Base-by-base conservation (phyloP, 2,113 vertebrate species). In the Ciconia maguari region DNA sequence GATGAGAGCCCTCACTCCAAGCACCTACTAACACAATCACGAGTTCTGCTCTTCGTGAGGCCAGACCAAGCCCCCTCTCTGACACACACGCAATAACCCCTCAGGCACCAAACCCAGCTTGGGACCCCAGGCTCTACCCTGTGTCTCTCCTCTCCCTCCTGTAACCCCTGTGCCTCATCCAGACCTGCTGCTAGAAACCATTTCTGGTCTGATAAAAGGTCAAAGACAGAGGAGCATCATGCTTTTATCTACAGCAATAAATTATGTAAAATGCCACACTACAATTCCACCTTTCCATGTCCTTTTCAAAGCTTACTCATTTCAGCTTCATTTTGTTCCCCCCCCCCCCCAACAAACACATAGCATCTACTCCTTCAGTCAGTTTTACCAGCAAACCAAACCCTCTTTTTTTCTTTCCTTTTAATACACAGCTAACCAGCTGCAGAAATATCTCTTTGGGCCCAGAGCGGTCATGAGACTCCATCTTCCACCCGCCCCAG, bases 181-280 rank as follows among this genome's bases (percentile, higher is more conserved):
- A 46, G 17, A 41, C 13, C 42, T 12, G 14, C 58, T 54, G 83
- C 79, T 25, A 6, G n/a, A 48, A 93, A 13, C 64, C 42, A 54
- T 2, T 29, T 42, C 65, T 62, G 18, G 14, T 16, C 32, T 16
- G n/a, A 30, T 6, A 18, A 58, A 69, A 61, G 27, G 26, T 11
- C 70, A 62, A 24, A 81, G 44, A 2, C 27, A 34, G 34, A 34
- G 58, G 8, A 65, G 21, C 44, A 44, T 13, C n/a, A 1, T 0
- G 3, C 9, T 66, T 68, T 44, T 25, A 74, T 9, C 54, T 3
- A 1, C 49, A 8, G 22, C 57, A 41, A 2, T 16, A 38, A 57
- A 5, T 5, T 5, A 44, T 0, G 29, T 8, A 12, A 55, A 85
- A 29, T 0, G 3, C 25, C 38, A 57, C 11, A 2, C 5, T 41